A percentile compares a stretch with the other conserved stretches of the same genome.
phyloP scores from a whole-genome alignment of 2,888 invertebrate genomes.

The Colletes collaris region DNA sequence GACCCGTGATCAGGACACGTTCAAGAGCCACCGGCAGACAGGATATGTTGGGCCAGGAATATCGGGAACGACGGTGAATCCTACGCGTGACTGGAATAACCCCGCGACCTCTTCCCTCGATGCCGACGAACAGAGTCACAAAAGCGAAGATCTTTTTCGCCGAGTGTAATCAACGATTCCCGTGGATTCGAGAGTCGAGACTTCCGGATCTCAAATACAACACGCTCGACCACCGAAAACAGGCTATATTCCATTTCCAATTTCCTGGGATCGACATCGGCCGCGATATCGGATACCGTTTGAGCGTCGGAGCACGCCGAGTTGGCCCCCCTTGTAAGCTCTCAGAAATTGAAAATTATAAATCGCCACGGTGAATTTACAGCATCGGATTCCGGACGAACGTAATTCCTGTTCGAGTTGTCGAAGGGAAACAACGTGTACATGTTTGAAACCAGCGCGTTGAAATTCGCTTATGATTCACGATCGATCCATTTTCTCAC shows the following conservation, averaged over 20 bases:
- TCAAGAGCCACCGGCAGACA: constrained; percentile 30
- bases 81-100: constrained; percentile 67
- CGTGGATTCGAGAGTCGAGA: constrained; percentile 6
- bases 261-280: constrained; percentile 7
- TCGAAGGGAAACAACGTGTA: constrained; percentile 22
- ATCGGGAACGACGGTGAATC: constrained; percentile 62
- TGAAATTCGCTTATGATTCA: constrained; percentile 60
- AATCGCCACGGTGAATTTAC: constrained; percentile 21
- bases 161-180: constrained; percentile 42
- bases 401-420: background rate
- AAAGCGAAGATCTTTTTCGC: constrained; percentile 31
- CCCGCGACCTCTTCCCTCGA: constrained; percentile 1
- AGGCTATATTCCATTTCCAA: constrained; percentile 1
- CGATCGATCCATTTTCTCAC: constrained; percentile 59
- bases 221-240: constrained; percentile 1
- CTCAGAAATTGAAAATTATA: constrained; percentile 40
- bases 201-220: background rate
- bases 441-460: constrained; percentile 15
- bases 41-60: constrained; percentile 54
- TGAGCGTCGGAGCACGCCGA: background rate
- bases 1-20: constrained; percentile 44
- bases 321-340: too few species aligned
- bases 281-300: background rate
- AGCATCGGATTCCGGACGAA: background rate
- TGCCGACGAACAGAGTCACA: constrained; percentile 13